Percentiles rank a stretch among this genome's conserved stretches.
phyloP scores from a whole-genome alignment of 1,140 invertebrate species.

The Drosophila bocki region DNA sequence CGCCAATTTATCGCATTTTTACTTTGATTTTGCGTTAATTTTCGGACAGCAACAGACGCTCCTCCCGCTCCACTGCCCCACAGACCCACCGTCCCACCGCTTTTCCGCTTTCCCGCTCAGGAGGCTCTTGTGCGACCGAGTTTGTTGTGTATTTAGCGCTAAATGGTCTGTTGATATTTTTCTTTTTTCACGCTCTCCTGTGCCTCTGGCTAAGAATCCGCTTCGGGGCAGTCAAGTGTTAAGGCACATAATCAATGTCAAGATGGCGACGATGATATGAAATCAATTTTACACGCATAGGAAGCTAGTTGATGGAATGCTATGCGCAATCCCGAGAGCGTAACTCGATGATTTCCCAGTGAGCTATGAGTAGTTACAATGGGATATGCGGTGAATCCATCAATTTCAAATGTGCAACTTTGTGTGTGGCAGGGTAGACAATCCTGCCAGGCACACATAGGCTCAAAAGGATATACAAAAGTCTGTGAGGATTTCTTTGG shows the following conservation, averaged over 20 bases:
- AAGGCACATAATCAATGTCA: constrained; percentile 72
- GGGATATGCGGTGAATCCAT: constrained; percentile 14
- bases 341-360: constrained; percentile 9
- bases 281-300: constrained; percentile 59
- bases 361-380: constrained; percentile 8
- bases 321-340: neutral
- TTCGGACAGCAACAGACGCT: constrained; percentile 60
- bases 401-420: constrained; percentile 4
- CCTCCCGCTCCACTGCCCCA: neutral
- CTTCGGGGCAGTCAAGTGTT: constrained; percentile 63
- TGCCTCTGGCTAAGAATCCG: constrained; percentile 27
- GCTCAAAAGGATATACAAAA: too few relatives aligned
- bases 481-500: too few relatives aligned
- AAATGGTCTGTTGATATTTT: constrained; percentile 71
- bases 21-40: constrained; percentile 83
- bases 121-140: neutral
- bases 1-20: constrained; percentile 83
- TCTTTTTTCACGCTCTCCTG: constrained; percentile 33
- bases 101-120: constrained; percentile 2
- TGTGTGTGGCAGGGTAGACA: neutral
- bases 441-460: too few relatives aligned
- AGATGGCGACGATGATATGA: constrained; percentile 61
- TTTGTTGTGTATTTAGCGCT: constrained; percentile 65
- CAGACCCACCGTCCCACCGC: neutral
- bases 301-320: constrained; percentile 37